phyloP scores from a whole-genome alignment of 1,140 invertebrate species.

The Ctenoplectra terminalis region DNA sequence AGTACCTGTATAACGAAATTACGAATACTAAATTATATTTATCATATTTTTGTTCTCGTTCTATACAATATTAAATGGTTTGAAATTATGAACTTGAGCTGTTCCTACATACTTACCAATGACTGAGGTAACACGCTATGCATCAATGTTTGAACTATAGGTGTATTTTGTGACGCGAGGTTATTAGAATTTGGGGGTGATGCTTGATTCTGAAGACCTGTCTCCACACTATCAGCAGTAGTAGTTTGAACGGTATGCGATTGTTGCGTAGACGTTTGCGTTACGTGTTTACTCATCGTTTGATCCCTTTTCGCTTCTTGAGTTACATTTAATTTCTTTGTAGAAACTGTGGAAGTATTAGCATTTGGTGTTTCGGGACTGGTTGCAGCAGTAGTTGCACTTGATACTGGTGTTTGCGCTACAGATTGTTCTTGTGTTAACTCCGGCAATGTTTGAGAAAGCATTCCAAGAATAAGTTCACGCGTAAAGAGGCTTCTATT shows the following conservation, averaged over 20 bases:
- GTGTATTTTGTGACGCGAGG: conserved; percentile 76
- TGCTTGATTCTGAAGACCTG: conserved; percentile 73
- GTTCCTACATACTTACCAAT: conserved; percentile 74
- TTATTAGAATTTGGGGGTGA: conserved; percentile 76
- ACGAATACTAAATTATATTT: conserved; percentile 18
- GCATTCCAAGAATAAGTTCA: conserved; percentile 86
- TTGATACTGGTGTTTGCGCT: conserved; percentile 73
- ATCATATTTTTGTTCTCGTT: neutral
- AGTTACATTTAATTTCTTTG: conserved; percentile 72
- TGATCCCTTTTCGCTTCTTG: conserved; percentile 77
- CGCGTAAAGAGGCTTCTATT: conserved; percentile 88
- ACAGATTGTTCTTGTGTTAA: conserved; percentile 74
- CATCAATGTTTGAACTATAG: conserved; percentile 80
- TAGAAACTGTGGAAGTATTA: conserved; percentile 65
- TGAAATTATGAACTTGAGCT: neutral
- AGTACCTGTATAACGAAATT: conserved; percentile 72
- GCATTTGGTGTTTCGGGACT: conserved; percentile 78
- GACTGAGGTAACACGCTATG: conserved; percentile 81
- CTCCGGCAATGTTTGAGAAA: conserved; percentile 82
- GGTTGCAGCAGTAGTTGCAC: conserved; percentile 73
- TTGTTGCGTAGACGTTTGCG: conserved; percentile 61
- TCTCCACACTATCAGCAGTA: conserved; percentile 66
- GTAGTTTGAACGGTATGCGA: conserved; percentile 64
- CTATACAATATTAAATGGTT: neutral
- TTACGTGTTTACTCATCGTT: conserved; percentile 69